Evolutionary conservation across 2,113 vertebrate species (phyloP), one percentile per base, ranked within the genome.

Genomic region (Tupaia tana): DNA sequence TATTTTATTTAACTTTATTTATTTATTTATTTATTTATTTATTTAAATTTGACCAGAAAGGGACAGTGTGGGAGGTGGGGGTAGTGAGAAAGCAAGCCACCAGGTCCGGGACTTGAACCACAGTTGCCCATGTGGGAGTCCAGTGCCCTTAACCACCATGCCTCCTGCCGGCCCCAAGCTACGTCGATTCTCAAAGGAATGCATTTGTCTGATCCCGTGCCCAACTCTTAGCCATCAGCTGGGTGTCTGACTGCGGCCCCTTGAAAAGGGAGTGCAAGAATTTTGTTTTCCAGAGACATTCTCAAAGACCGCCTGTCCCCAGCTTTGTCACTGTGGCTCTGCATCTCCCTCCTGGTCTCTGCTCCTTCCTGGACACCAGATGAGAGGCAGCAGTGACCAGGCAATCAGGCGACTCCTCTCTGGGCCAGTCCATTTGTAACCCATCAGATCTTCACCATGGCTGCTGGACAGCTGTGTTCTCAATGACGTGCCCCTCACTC

Each of bases 381-480:
- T 87, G 89, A 31, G 83, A 95, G 90, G 73, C 7, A 82, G 67
- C 67, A 84, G 84, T 67, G 80, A 90, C 54, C 7, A 9, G 43
- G 84, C 27, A 70, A 15, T 73, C 71, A 16, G 54, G 89, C 87
- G 86, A 25, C 69, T 74, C 66, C 0, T 94, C 63, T 27, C 7
- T 0, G 67, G 13, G 1, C 94, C 90, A 14, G 10, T 24, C 1
- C 0, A 0, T n/a, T 43, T 78, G 59, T 83, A 43, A 67, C 2
- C 0, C 3, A 64, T 84, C 7, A 13, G 84, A 63, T n/a, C 90
- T 80, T 27, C 11, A 4, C 91, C 87, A 86, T 52, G 27, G 89
- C 74, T 58, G 1, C 84, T 31, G 11, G 86, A 90, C 91, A 87
- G 91, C 95, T 93, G 84, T 82, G 92, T 91, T 95, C 95, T 77